Evolutionary conservation across 30 jellyfish, hydroid and myxozoan species (phyloP).

Genomic region (Rhopilema esculentum): DNA sequence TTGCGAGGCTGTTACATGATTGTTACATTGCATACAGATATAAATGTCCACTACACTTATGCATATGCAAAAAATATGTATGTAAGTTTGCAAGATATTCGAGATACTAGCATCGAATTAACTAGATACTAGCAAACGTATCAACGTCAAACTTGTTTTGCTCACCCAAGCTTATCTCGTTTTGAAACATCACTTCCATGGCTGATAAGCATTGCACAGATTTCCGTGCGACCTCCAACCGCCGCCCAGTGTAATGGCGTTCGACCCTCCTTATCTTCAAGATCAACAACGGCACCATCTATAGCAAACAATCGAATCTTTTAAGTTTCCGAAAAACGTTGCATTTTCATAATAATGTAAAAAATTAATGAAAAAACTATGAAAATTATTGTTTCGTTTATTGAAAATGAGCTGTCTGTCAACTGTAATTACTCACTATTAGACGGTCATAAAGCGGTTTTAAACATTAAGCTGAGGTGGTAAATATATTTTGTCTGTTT

Average conservation of each 20-base stretch:
- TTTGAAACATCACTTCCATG: slow-evolving; percentile 73
- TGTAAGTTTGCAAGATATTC: not conserved
- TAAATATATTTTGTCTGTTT: no score
- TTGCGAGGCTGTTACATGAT: no score
- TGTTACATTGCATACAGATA: no score
- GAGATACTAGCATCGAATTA: not conserved
- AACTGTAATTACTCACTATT: no score
- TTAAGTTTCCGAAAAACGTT: not conserved
- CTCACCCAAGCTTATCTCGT: slow-evolving; percentile 91
- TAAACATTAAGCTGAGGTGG: no score
- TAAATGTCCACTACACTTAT: no score
- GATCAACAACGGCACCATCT: slow-evolving; percentile 83
- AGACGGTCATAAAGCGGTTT: no score
- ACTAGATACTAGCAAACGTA: not conserved
- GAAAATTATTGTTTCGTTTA: no score
- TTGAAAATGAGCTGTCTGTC: no score
- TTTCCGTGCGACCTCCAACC: slow-evolving; percentile 92
- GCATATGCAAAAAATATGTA: not conserved
- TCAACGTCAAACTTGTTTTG: not conserved
- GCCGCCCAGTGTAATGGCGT: slow-evolving; percentile 95
- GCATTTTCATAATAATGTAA: no score
- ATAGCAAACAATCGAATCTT: not conserved
- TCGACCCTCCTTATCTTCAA: slow-evolving; percentile 90
- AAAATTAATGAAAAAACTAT: no score
- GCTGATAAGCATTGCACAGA: slow-evolving; percentile 73